These are phyloP conservation scores for Dexiosoma caninum DNA, from an alignment of 2,888 invertebrate species.

Conservation along the genomic window DNA sequence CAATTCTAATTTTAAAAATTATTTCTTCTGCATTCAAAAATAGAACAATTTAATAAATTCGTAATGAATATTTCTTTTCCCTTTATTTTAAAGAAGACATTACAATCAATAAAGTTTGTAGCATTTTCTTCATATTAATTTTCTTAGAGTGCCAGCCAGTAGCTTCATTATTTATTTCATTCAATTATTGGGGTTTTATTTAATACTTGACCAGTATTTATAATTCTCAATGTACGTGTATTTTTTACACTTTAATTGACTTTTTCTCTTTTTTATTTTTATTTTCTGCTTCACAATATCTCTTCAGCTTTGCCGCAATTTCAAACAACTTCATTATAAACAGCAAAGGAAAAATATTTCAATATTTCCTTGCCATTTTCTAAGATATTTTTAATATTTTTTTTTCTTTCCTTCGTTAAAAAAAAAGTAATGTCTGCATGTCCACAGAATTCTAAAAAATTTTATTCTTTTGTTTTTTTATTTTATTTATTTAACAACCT, in stretches of 20 bases:
- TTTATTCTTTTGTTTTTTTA: slow-evolving; percentile 25
- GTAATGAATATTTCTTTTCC: no score
- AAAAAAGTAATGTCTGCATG: not conserved
- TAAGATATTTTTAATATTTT: slow-evolving; percentile 35
- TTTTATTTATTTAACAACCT: slow-evolving; percentile 38
- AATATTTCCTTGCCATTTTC: not conserved
- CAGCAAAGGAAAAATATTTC: not conserved
- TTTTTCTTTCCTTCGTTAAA: slow-evolving; percentile 47
- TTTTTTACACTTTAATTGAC: slow-evolving; percentile 49
- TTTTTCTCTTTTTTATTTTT: not conserved
- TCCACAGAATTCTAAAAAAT: not conserved
- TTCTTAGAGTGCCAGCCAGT: not conserved
- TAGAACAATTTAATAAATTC: no score
- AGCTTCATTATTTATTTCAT: not conserved
- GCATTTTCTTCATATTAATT: not conserved
- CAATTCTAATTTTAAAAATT: no score
- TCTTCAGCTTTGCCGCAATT: slow-evolving; percentile 10
- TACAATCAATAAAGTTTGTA: no score
- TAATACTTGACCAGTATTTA: slow-evolving; percentile 57
- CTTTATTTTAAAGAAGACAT: no score
- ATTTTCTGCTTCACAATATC: not conserved
- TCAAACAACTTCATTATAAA: slow-evolving; percentile 31
- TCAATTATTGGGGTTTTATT: slow-evolving; percentile 40
- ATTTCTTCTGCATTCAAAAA: no score
- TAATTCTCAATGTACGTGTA: slow-evolving; percentile 25